Conservation (phyloP, 1,140 invertebrate genomes). For the Delia radicum region DNA sequence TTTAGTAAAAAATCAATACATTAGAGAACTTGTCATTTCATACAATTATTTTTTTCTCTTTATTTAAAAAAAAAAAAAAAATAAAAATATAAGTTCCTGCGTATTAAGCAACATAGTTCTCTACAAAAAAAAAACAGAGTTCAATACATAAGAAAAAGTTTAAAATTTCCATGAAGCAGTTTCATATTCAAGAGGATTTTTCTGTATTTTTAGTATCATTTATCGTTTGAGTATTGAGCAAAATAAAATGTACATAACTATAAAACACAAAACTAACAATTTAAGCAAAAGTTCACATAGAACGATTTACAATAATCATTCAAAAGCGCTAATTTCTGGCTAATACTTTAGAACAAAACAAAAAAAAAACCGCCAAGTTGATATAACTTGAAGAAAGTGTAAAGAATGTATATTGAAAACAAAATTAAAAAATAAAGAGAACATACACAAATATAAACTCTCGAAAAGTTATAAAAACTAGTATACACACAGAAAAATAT, state of each 20-base stretch:
- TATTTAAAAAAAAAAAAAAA: too few relatives aligned
- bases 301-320: slow-evolving; percentile 27
- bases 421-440: neutral
- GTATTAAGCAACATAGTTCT: too few relatives aligned
- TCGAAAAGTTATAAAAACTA: slow-evolving; percentile 20
- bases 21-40: too few relatives aligned
- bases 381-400: neutral
- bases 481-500: slow-evolving; percentile 22
- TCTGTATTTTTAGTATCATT: too few relatives aligned
- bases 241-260: slow-evolving; percentile 55
- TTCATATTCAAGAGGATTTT: neutral
- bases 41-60: too few relatives aligned
- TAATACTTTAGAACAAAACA: neutral
- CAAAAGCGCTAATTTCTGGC: slow-evolving; percentile 18
- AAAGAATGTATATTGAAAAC: neutral
- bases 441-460: neutral
- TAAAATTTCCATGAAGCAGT: neutral
- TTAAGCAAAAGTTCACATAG: slow-evolving; percentile 30
- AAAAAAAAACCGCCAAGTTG: neutral
- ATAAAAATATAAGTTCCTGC: too few relatives aligned
- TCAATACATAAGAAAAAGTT: too few relatives aligned
- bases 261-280: slow-evolving; percentile 51
- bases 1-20: too few relatives aligned
- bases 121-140: too few relatives aligned
- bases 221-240: slow-evolving; percentile 50